A percentile compares a stretch with the other conserved stretches of the same genome.
Evolutionary conservation across 1,140 invertebrate species (phyloP).

Genomic region (Musca vetustissima): DNA sequence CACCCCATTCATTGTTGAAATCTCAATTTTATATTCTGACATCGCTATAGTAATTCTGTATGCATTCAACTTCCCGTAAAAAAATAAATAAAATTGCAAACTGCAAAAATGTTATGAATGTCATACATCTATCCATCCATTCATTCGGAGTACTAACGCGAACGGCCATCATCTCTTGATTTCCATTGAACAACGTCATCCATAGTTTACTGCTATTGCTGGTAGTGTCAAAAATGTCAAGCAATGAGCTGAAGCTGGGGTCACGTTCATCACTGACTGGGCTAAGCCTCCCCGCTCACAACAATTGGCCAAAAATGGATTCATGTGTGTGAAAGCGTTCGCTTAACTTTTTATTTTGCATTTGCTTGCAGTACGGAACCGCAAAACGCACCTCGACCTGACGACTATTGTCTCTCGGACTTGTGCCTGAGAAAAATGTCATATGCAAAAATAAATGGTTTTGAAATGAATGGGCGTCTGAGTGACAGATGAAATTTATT

Average conservation of each 20-base stretch:
- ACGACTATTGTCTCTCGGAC: background rate
- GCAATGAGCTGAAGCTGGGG: constrained; percentile 28
- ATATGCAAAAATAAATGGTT: constrained; percentile 45
- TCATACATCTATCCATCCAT: too few species aligned
- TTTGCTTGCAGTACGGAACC: background rate
- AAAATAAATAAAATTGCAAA: too few species aligned
- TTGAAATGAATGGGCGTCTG: constrained; percentile 41
- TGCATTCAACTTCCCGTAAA: too few species aligned
- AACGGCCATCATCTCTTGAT: constrained; percentile 26
- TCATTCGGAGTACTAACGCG: too few species aligned
- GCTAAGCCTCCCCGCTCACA: too few species aligned
- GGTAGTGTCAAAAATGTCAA: constrained; percentile 50
- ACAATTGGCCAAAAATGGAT: background rate
- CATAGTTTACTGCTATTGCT: constrained; percentile 44
- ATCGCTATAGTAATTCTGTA: too few species aligned
- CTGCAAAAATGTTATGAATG: too few species aligned
- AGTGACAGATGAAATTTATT: constrained; percentile 42
- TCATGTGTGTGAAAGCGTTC: too few species aligned
- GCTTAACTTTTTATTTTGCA: constrained; percentile 1
- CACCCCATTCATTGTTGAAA: too few species aligned
- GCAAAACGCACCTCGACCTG: background rate
- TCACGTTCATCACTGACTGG: background rate
- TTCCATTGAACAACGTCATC: constrained; percentile 40
- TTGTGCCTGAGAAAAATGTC: constrained; percentile 40
- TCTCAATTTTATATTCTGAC: too few species aligned